phyloP scores from a whole-genome alignment of 2,888 invertebrate genomes.

The Tanypteryx hageni region DNA sequence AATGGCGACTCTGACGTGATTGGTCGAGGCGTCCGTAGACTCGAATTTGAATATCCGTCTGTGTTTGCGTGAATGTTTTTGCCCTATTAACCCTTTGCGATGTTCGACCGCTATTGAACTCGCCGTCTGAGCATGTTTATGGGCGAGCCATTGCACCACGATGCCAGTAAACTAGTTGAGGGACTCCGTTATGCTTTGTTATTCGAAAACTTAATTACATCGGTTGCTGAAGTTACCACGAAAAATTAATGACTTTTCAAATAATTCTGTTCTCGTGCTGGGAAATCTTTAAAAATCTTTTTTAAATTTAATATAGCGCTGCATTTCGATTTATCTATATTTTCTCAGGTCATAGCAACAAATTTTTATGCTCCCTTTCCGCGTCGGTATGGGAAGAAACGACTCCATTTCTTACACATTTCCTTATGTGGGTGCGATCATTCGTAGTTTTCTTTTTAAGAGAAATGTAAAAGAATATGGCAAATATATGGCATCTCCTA shows the following conservation, averaged over 20 bases:
- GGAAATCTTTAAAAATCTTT: too few species aligned
- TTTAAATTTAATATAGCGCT: too few species aligned
- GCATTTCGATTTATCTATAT: too few species aligned
- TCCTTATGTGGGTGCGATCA: not conserved
- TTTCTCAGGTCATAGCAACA: too few species aligned
- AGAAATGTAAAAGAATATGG: conserved; percentile 12
- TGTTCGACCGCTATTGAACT: not conserved
- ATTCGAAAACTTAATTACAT: too few species aligned
- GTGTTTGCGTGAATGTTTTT: not conserved
- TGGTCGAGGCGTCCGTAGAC: not conserved
- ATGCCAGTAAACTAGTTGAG: too few species aligned
- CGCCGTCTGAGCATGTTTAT: not conserved
- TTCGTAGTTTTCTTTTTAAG: not conserved
- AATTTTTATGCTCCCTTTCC: not conserved
- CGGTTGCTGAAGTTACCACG: too few species aligned
- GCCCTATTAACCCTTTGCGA: not conserved
- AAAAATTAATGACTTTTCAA: too few species aligned
- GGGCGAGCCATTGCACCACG: too few species aligned
- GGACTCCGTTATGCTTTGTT: too few species aligned
- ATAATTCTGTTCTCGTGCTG: too few species aligned
- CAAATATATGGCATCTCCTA: not conserved
- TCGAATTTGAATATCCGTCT: not conserved
- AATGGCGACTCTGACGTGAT: not conserved
- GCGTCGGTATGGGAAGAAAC: not conserved
- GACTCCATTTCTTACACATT: not conserved